Percentiles rank a stretch among this genome's conserved stretches.
Conservation (phyloP, 2,888 invertebrate species). For the Drosophila maculinotata region DNA sequence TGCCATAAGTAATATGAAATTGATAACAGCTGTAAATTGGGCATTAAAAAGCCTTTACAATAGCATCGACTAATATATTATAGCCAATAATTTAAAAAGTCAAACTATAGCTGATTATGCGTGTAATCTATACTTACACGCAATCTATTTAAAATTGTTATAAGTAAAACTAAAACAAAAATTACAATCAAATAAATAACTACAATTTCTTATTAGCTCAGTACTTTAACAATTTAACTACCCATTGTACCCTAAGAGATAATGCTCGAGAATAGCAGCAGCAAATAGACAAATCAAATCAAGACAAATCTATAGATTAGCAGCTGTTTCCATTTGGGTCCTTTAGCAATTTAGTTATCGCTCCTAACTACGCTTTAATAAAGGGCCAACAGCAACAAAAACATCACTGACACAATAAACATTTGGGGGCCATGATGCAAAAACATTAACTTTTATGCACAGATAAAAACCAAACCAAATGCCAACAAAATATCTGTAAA, state of each 20-base stretch:
- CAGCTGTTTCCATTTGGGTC: conserved; percentile 55
- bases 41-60: conserved; percentile 41
- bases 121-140: background rate
- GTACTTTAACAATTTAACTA: background rate
- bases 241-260: background rate
- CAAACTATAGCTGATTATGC: background rate
- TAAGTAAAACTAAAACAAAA: background rate
- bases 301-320: conserved; percentile 65
- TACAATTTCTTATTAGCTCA: background rate
- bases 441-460: conserved; percentile 74
- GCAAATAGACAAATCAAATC: conserved; percentile 67
- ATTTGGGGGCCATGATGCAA: conserved; percentile 51
- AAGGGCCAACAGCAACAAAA: conserved; percentile 55
- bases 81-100: background rate
- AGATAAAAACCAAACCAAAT: conserved; percentile 62
- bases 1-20: conserved; percentile 13
- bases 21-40: conserved; percentile 39
- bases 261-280: conserved; percentile 16
- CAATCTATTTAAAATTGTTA: background rate
- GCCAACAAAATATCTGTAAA: conserved; percentile 50
- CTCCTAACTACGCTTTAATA: conserved; percentile 74
- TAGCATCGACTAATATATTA: conserved; percentile 12
- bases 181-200: background rate
- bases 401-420: conserved; percentile 67
- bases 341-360: conserved; percentile 52